A percentile compares a stretch with the other conserved stretches of the same genome.
Conservation (phyloP, 2,888 invertebrate genomes). For the Gisinianus flammeolus region DNA sequence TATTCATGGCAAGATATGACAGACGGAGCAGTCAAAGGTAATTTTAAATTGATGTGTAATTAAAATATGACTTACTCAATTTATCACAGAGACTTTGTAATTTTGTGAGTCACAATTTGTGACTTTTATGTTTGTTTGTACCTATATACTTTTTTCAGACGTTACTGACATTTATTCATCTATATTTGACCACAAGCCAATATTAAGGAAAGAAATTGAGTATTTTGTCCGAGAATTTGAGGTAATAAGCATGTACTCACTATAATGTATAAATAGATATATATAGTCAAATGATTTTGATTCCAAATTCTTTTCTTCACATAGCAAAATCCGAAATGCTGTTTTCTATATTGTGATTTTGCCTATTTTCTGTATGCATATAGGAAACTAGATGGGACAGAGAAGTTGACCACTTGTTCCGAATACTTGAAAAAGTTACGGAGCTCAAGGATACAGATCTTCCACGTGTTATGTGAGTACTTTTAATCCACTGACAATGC, state of each 20-base stretch:
- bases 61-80: too few species aligned
- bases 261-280: background rate
- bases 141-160: slow-evolving; percentile 66
- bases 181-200: slow-evolving; percentile 85
- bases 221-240: slow-evolving; percentile 85
- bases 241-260: too few species aligned
- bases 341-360: too few species aligned
- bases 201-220: slow-evolving; percentile 84
- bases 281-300: background rate
- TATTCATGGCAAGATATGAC: slow-evolving; percentile 41
- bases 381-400: slow-evolving; percentile 78
- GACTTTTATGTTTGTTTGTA: background rate
- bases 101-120: background rate
- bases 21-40: slow-evolving; percentile 54
- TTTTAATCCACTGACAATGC: too few species aligned
- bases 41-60: background rate
- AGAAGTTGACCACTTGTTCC: slow-evolving; percentile 80
- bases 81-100: too few species aligned
- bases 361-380: background rate
- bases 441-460: slow-evolving; percentile 78
- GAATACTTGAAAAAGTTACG: slow-evolving; percentile 75
- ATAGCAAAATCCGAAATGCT: too few species aligned
- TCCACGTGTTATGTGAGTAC: too few species aligned
- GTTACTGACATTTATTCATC: slow-evolving; percentile 81
- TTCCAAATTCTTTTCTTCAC: background rate